Conservation (phyloP, 2,888 invertebrate species). For the Graphium colonna region DNA sequence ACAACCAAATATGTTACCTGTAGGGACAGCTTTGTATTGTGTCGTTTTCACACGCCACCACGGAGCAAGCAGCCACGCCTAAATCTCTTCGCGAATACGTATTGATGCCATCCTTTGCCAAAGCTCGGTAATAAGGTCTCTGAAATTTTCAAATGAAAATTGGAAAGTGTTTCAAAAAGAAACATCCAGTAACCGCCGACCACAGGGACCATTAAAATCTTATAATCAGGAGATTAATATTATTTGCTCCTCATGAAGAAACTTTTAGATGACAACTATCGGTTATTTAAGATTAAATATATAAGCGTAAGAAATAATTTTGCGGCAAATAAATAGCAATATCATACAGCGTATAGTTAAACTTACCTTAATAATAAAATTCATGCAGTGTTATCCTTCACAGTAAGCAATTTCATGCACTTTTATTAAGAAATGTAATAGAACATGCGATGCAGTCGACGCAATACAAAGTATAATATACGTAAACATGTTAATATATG, state of each 20-base stretch:
- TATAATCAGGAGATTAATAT: too few species aligned
- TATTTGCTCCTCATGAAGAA: too few species aligned
- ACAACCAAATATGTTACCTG: constrained; percentile 38
- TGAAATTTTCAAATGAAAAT: too few species aligned
- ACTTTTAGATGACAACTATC: too few species aligned
- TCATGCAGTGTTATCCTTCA: neutral
- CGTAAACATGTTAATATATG: too few species aligned
- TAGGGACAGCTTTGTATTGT: constrained; percentile 61
- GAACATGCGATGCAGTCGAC: neutral
- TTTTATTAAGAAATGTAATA: neutral
- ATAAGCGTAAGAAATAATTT: too few species aligned
- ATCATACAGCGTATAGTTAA: neutral
- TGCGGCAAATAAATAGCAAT: too few species aligned
- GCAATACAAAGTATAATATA: too few species aligned
- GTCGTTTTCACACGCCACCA: constrained; percentile 62
- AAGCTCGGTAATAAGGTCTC: constrained; percentile 61
- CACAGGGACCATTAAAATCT: too few species aligned
- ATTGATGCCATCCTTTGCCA: constrained; percentile 70
- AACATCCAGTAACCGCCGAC: too few species aligned
- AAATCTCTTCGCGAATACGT: constrained; percentile 50
- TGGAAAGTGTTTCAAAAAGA: too few species aligned
- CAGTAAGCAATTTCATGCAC: neutral
- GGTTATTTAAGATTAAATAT: too few species aligned
- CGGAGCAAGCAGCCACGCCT: constrained; percentile 52
- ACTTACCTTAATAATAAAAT: neutral